These are phyloP conservation scores for Drosophila elegans DNA, from an alignment of 1,140 invertebrate genomes.

Conservation along the genomic window DNA sequence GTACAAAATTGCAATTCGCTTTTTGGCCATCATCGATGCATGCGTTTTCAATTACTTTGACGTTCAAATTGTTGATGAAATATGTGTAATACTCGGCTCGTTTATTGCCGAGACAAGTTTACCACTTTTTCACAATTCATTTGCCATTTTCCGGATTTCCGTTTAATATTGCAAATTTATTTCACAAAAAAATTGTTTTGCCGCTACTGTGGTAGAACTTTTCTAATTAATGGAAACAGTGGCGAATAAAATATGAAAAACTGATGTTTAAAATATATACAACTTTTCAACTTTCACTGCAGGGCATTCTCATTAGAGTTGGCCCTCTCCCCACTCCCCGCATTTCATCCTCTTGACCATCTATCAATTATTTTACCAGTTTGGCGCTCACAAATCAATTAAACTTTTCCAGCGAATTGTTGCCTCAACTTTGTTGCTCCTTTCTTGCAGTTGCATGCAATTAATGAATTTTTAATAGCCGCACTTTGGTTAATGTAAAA, in stretches of 20 bases:
- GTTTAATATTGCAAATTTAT: constrained; percentile 60
- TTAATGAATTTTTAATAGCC: constrained; percentile 81
- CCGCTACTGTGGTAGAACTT: constrained; percentile 43
- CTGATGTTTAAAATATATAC: constrained; percentile 42
- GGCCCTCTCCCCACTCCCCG: neutral
- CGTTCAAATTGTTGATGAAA: constrained; percentile 51
- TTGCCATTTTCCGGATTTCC: constrained; percentile 34
- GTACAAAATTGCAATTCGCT: constrained; percentile 49
- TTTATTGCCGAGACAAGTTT: constrained; percentile 30
- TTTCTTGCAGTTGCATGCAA: constrained; percentile 62
- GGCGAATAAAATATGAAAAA: constrained; percentile 34
- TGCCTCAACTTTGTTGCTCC: constrained; percentile 44
- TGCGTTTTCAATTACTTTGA: constrained; percentile 62
- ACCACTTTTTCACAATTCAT: constrained; percentile 42
- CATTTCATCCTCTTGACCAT: constrained; percentile 39
- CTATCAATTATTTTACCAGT: constrained; percentile 78
- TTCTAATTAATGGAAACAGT: constrained; percentile 66
- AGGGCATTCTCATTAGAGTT: constrained; percentile 62
- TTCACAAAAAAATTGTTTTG: constrained; percentile 34
- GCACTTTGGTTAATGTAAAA: constrained; percentile 79
- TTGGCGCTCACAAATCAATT: constrained; percentile 70
- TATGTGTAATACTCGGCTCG: constrained; percentile 48
- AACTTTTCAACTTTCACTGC: constrained; percentile 49
- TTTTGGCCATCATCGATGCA: constrained; percentile 57
- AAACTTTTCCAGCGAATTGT: constrained; percentile 60